Evolutionary conservation across 2,113 vertebrate species (phyloP), one percentile per base, ranked within the genome.

Genomic region (Heterochromis multidens): DNA sequence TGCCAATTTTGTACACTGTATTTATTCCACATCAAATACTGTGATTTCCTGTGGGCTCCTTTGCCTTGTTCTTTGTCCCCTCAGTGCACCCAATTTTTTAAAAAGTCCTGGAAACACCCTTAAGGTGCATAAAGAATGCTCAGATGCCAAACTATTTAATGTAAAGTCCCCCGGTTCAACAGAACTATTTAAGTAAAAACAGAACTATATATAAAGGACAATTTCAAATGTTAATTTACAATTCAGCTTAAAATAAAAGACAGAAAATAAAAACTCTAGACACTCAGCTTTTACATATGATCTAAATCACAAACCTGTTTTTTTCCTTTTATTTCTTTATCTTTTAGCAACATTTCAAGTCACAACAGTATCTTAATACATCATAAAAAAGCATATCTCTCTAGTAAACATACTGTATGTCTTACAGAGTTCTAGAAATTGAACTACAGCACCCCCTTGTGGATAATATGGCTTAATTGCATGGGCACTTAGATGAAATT

Each of bases 361-460:
- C 10, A 58, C 4, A 60, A 83, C 4, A 62, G 33, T 25, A 43
- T 60, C 5, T 77, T 29, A 27, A 87, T 3, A 74, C 35, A 31
- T 49, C 14, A 65, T 74, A 35, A 76, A 25, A 79, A 52, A 29
- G 13, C 16, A 78, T 0, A 14, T 35, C n/a, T 77, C 13, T 57
- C 6, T 29, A 1, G 27, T 37, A 1, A 14, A 3, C n/a, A 7
- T n/a, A 16, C 14, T 60, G 63, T 29, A 46, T 16, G 17, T 8
- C 5, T 46, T 19, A 8, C 23, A 35, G 7, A 67, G 77, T 31
- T 77, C 90, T 49, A 88, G 72, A 63, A 70, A 79, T 56, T 85
- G 40, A 85, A 59, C 58, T 56, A 65, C 61, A 72, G 86, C 90
- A 46, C 89, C 93, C 87, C 67, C 92, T 82, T 76, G 91, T 94